These are phyloP conservation scores for Phyllostomus discolor DNA, from an alignment of 2,113 vertebrate genomes.

Conservation along the genomic window DNA sequence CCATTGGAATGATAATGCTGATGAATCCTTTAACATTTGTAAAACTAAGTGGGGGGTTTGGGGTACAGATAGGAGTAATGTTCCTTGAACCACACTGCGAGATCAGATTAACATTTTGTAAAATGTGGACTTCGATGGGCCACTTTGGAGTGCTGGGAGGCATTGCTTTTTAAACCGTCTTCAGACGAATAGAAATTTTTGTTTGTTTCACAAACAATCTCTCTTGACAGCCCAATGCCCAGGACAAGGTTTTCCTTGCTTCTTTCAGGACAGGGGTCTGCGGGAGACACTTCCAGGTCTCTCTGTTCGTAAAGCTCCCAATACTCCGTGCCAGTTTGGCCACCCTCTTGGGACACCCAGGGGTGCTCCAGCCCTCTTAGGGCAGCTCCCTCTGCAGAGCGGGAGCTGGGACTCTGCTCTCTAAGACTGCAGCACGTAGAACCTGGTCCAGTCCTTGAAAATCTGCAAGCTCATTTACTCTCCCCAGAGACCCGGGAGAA, in stretches of 20 bases:
- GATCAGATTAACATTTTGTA: conserved; percentile 5
- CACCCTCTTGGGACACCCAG: not conserved
- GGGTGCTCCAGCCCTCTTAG: accelerated
- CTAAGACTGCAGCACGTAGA: not conserved
- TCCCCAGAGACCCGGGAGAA: not conserved
- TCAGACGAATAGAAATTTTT: not conserved
- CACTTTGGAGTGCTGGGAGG: not conserved
- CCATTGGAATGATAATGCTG: not conserved
- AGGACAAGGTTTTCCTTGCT: not conserved
- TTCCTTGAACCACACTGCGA: not conserved
- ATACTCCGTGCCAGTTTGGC: accelerated
- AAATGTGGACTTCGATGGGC: not conserved
- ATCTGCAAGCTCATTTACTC: not conserved
- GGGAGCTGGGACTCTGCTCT: accelerated
- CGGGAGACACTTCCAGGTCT: not conserved
- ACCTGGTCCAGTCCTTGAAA: not conserved
- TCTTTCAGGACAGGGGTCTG: not conserved
- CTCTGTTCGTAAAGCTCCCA: not conserved
- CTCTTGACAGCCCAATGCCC: not conserved
- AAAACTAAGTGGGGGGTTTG: not conserved
- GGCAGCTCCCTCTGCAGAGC: not conserved
- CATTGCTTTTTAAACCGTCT: not conserved
- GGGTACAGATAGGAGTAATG: not conserved
- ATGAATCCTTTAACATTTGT: not conserved
- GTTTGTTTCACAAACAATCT: not conserved